Evolutionary conservation across 2,888 invertebrate species (phyloP), one percentile per base, ranked within the genome.

Genomic region (Mechanitis messenoides): DNA sequence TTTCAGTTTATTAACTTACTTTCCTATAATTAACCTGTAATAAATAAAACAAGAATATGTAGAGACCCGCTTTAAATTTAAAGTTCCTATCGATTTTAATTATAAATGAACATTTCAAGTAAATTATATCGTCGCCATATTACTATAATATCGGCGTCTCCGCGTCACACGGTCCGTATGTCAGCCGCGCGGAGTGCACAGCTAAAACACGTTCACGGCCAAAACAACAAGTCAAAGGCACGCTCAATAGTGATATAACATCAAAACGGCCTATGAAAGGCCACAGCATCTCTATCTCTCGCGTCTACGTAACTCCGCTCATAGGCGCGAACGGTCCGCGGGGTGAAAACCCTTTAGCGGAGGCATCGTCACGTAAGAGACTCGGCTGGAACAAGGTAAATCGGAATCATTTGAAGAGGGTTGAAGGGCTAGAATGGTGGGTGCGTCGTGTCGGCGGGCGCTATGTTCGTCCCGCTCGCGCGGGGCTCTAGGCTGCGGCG

Each of bases 201-300:
- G 77, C 73, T 78, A 74, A 79, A 81, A 80, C 78, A 78, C 77
- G 80, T 85, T 88, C 85, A 85, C 78, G 85, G 85, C 78, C 85
- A 85, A 66, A 83, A 84, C 81, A 85, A 81, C 80, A 80, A 79
- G 79, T 77, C 76, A 78, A 76, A 79, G 77, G 71, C 80, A 81
- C 84, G 86, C 79, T 87, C 86, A 78, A 87, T 88, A 87, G 84
- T 86, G 85, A 84, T 82, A 85, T 87, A 85, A 85, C 81, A 83
- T 79, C 80, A 75, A 78, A 85, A 83, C 83, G 78, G 79, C 79
- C 80, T 80, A 77, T 79, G 77, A 81, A 78, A 81, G 80, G 83
- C 82, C 79, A 83, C 87, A 88, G 88, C 87, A 77, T 78, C 72
- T 85, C 86, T 85, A 86, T 85, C 85, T 84, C 81, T 82, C 83